phyloP scores from a whole-genome alignment of 2,888 invertebrate genomes.

The Amblyjoppa proteus region DNA sequence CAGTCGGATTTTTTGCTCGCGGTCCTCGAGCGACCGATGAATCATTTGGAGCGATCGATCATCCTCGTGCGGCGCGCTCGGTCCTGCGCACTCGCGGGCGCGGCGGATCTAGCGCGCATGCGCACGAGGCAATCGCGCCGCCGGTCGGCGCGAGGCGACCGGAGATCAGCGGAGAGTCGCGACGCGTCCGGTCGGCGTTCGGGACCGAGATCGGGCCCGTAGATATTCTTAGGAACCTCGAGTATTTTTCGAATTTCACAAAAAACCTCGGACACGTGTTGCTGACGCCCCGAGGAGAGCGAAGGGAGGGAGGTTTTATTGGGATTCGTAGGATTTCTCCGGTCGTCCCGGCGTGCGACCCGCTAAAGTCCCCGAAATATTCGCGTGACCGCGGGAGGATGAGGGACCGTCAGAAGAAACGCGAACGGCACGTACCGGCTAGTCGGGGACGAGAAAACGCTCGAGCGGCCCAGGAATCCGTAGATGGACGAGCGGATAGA shows the following conservation, averaged over 20 bases:
- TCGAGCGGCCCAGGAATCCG: background rate
- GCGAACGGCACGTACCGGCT: conserved; percentile 31
- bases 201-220: conserved; percentile 75
- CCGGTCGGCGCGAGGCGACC: background rate
- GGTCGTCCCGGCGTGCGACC: conserved; percentile 65
- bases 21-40: conserved; percentile 30
- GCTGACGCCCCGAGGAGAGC: conserved; percentile 74
- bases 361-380: conserved; percentile 38
- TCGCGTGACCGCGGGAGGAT: conserved; percentile 44
- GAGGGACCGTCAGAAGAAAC: conserved; percentile 44
- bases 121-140: background rate
- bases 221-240: conserved; percentile 75
- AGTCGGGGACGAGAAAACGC: conserved; percentile 28
- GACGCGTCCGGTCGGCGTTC: conserved; percentile 51
- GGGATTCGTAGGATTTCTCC: conserved; percentile 81
- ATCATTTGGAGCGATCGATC: conserved; percentile 64
- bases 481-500: conserved; percentile 64
- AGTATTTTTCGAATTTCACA: conserved; percentile 82
- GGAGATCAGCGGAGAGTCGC: conserved; percentile 38
- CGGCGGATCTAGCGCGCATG: conserved; percentile 14
- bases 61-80: conserved; percentile 44
- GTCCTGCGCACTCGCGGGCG: background rate
- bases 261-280: conserved; percentile 81
- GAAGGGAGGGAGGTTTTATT: conserved; percentile 77
- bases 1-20: conserved; percentile 38